Base-by-base conservation (phyloP, 2,888 invertebrate genomes). In the Mycalesis mineus region DNA sequence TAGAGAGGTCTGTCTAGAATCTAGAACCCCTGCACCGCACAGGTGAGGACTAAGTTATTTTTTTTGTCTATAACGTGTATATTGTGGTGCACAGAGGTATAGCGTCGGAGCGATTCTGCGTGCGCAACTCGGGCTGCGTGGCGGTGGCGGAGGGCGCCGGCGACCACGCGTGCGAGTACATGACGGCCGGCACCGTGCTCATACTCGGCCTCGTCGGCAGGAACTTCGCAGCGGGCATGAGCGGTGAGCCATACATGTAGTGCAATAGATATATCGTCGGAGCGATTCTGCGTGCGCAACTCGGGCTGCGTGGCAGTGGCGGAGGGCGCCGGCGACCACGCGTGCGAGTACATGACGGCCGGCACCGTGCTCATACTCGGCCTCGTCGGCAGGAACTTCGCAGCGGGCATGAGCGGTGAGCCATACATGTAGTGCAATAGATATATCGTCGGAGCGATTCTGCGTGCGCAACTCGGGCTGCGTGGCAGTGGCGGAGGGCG, bases 291-390 rank as follows among this genome's bases (percentile, higher is more conserved):
- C 79, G 99, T 99, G 14, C 93, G 99, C 63, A 99, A 99, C 91
- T 98, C 98, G 0, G 99, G 99, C 3, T 98, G 96, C 40, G 91
- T 93, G 31, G 98, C 98, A 11, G 98, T 99, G 13, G 96, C 97
- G 63, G 99, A 99, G 89, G 98, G 98, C 54, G 98, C 98, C 58
- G 99, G 99, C 40, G 99, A 99, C 91, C 99, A 99, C 86, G 99
- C 98, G 58, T 99, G 99, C 91, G 99, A 99, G 90, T 99, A 99
- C 87, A 99, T 99, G 99, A 99, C 99, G 48, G 98, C 98, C 11
- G 98, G 98, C 58, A 88, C 92, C 59, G 95, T 96, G 62, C 91
- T 99, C 51, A 95, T 99, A 72, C 92, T 99, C 13, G 98, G 98
- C 0, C 91, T 96, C 60, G 98, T 98, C 7, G 99, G 99, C 0